Percentiles rank a stretch among this genome's conserved stretches.
Evolutionary conservation across 2,888 invertebrate genomes (phyloP).

Genomic region (Achlya flavicornis): DNA sequence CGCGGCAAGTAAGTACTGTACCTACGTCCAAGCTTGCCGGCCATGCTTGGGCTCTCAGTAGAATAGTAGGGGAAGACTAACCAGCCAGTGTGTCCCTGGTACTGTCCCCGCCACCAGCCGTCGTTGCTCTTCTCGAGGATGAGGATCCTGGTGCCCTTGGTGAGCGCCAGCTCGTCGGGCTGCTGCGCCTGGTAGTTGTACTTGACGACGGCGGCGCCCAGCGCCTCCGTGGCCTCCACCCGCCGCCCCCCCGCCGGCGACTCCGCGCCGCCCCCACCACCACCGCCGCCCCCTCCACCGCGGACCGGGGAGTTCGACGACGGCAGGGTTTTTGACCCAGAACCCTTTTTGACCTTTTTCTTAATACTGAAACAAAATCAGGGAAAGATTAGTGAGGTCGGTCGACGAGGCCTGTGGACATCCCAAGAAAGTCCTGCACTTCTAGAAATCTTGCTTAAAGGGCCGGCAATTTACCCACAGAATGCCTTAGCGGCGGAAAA

Average conservation of each 20-base stretch:
- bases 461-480: no score
- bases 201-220: constrained; percentile 95
- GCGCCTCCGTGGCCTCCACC: constrained; percentile 93
- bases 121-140: constrained; percentile 99
- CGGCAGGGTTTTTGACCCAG: constrained; percentile 93
- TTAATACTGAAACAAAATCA: constrained; percentile 85
- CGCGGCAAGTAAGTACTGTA: no score
- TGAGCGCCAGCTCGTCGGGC: constrained; percentile 96
- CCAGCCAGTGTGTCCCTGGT: constrained; percentile 84
- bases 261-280: constrained; percentile 82
- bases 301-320: constrained; percentile 93
- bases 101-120: constrained; percentile 99
- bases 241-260: constrained; percentile 90
- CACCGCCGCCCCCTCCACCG: constrained; percentile 73
- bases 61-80: constrained; percentile 40
- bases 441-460: no score
- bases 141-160: constrained; percentile 96
- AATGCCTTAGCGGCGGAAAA: no score
- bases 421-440: no score
- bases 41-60: no score
- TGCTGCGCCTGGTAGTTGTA: constrained; percentile 97
- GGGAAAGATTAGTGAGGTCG: no score
- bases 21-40: no score
- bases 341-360: constrained; percentile 92
- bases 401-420: no score